phyloP scores from a whole-genome alignment of 1,140 invertebrate species.

The Penaeus japonicus region DNA sequence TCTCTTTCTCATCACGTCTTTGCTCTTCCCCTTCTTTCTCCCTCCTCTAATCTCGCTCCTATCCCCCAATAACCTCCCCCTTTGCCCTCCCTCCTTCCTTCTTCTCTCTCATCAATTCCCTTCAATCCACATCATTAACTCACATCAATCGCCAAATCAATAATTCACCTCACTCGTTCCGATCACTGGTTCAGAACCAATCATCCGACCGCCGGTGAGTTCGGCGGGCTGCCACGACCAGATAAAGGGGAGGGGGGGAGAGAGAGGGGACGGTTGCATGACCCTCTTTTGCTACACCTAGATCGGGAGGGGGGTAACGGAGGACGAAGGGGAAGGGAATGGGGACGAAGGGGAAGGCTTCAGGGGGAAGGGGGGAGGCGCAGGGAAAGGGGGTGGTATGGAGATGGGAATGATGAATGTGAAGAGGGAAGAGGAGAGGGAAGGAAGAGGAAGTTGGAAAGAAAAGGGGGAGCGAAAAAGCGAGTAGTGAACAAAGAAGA shows the following conservation, averaged over 20 bases:
- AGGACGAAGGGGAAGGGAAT: background rate
- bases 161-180: no score
- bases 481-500: background rate
- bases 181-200: background rate
- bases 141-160: background rate
- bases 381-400: no score
- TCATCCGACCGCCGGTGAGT: background rate
- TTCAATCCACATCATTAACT: background rate
- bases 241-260: background rate
- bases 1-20: background rate
- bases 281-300: no score
- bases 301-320: no score
- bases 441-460: no score
- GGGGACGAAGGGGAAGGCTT: background rate
- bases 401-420: no score
- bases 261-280: background rate
- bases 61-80: background rate
- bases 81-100: background rate
- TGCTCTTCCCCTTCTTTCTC: background rate
- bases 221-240: background rate
- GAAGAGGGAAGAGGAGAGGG: no score
- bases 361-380: background rate
- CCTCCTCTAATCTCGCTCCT: background rate
- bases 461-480: background rate
- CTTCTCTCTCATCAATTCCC: background rate